Conservation (phyloP, 2,888 invertebrate genomes). For the Amiota mariae region DNA sequence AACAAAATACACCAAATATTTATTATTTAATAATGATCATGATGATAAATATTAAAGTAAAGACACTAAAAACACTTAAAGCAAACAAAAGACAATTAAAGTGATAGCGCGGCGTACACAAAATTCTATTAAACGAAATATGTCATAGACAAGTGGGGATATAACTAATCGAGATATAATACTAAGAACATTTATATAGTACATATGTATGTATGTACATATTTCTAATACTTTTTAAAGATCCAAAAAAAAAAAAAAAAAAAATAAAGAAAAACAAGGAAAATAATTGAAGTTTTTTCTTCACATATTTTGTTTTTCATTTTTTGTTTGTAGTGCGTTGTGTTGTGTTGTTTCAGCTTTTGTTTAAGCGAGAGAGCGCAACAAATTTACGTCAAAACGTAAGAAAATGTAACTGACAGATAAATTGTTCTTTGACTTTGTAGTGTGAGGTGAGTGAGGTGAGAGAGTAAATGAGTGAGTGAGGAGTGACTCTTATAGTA, state of each 20-base stretch:
- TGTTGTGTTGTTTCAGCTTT: neutral
- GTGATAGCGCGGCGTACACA: conserved; percentile 22
- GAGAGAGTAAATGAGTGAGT: conserved; percentile 1
- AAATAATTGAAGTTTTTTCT: neutral
- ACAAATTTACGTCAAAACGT: conserved; percentile 27
- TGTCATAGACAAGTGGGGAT: too few species aligned
- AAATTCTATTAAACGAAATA: neutral
- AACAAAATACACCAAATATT: too few species aligned
- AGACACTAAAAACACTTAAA: neutral
- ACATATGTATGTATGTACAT: too few species aligned
- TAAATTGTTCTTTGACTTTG: conserved; percentile 58
- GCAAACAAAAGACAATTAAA: conserved; percentile 28
- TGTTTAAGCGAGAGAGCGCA: neutral
- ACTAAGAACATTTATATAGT: too few species aligned
- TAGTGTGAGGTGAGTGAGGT: conserved; percentile 27
- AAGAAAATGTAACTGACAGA: conserved; percentile 54
- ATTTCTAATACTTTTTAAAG: too few species aligned
- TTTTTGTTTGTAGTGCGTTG: neutral
- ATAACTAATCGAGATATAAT: too few species aligned
- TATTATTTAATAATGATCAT: neutral
- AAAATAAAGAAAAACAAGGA: conserved; percentile 11
- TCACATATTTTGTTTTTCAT: neutral
- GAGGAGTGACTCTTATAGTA: neutral
- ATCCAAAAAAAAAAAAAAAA: conserved; percentile 24
- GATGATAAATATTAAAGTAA: too few species aligned